Percentiles rank a stretch among this genome's conserved stretches.
Evolutionary conservation across 2,797 vertebrate genomes (phyloP).

Genomic region (Hippocampus kuda): DNA sequence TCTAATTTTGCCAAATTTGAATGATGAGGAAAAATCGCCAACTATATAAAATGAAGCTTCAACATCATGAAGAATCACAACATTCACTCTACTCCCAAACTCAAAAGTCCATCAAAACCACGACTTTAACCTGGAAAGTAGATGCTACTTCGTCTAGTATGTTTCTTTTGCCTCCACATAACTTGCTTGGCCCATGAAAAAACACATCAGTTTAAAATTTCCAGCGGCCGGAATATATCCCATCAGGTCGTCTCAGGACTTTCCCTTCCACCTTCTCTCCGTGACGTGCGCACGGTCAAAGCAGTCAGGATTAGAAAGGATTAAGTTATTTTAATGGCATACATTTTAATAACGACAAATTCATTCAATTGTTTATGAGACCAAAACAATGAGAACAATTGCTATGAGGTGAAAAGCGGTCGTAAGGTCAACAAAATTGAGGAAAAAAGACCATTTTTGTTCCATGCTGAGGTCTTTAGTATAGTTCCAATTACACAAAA

Average conservation of each 20-base stretch:
- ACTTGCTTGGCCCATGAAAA: no score
- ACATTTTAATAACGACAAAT: background rate
- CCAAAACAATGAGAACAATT: no score
- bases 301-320: background rate
- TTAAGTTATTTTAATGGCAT: background rate
- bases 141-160: no score
- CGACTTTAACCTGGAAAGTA: background rate
- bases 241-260: no score
- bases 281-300: background rate
- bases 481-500: background rate
- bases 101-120: background rate
- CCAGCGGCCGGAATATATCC: no score
- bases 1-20: background rate
- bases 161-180: no score
- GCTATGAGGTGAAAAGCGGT: no score
- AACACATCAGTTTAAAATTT: no score
- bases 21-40: background rate
- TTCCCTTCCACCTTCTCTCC: no score
- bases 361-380: no score
- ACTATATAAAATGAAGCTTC: background rate
- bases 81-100: background rate
- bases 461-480: slow-evolving; percentile 1
- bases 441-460: background rate
- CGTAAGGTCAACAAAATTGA: no score
- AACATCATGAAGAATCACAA: background rate